These are phyloP conservation scores for Trissolcus basalis DNA, from an alignment of 1,140 invertebrate species.

Conservation along the genomic window DNA sequence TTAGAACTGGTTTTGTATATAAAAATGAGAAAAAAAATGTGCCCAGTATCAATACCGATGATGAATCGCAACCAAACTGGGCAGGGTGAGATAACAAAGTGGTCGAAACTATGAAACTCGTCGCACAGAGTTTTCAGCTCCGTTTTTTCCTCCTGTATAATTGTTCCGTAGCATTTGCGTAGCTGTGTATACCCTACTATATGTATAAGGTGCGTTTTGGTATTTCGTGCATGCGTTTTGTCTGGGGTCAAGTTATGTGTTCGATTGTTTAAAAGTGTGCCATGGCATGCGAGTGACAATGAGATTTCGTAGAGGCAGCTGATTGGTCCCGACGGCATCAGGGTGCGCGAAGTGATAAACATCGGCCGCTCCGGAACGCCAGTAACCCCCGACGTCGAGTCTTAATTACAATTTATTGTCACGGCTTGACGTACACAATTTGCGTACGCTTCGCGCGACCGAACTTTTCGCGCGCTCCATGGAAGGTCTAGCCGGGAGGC, in stretches of 20 bases:
- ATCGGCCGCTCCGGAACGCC: slow-evolving; percentile 33
- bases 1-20: slow-evolving; percentile 16
- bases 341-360: slow-evolving; percentile 55
- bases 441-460: slow-evolving; percentile 23
- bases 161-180: not conserved
- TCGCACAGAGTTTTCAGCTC: slow-evolving; percentile 40
- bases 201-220: slow-evolving; percentile 19
- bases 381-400: slow-evolving; percentile 23
- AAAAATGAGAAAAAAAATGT: slow-evolving; percentile 48
- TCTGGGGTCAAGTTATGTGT: slow-evolving; percentile 8
- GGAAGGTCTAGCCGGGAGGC: slow-evolving; percentile 2
- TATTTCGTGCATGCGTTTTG: slow-evolving; percentile 3
- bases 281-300: slow-evolving; percentile 34
- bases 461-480: slow-evolving; percentile 11
- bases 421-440: slow-evolving; percentile 35
- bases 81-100: slow-evolving; percentile 34
- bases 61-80: slow-evolving; percentile 32
- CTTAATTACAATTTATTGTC: slow-evolving; percentile 61
- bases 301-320: slow-evolving; percentile 54
- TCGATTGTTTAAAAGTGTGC: not conserved
- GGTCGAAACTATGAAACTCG: slow-evolving; percentile 30
- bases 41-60: slow-evolving; percentile 37
- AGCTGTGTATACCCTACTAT: not conserved
- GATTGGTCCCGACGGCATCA: slow-evolving; percentile 61
- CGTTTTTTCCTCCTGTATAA: slow-evolving; percentile 45